Percentiles rank a stretch among this genome's conserved stretches.
These are phyloP conservation scores for Cheilosia grossa DNA, from an alignment of 2,888 invertebrate species.

Conservation along the genomic window DNA sequence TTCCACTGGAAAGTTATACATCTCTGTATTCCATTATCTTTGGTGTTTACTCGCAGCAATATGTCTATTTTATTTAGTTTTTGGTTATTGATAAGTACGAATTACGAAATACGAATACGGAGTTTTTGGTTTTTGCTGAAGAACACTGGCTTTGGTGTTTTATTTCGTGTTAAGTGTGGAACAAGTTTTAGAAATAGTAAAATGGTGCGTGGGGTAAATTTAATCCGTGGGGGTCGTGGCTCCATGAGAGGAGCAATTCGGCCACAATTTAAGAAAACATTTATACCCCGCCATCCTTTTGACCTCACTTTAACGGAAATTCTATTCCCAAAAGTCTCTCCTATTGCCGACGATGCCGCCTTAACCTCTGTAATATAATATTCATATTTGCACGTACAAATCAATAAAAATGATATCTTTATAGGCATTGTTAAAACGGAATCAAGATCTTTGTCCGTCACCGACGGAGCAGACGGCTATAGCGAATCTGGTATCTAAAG, in stretches of 20 bases:
- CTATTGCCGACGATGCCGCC: slow-evolving; percentile 92
- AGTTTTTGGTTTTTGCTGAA: too few relatives aligned
- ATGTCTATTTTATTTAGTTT: too few relatives aligned
- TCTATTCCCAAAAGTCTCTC: slow-evolving; percentile 92
- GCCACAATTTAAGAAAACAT: slow-evolving; percentile 87
- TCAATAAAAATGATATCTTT: background rate
- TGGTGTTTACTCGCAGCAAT: too few relatives aligned
- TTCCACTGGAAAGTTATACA: too few relatives aligned
- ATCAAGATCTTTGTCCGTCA: slow-evolving; percentile 95
- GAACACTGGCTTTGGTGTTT: too few relatives aligned
- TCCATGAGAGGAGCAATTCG: slow-evolving; percentile 87
- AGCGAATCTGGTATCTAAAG: slow-evolving; percentile 95
- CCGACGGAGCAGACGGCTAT: slow-evolving; percentile 96
- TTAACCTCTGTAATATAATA: slow-evolving; percentile 88
- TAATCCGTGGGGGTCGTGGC: slow-evolving; percentile 86
- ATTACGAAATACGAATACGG: too few relatives aligned
- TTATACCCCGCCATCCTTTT: slow-evolving; percentile 91
- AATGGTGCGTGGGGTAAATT: slow-evolving; percentile 91
- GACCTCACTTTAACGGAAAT: slow-evolving; percentile 94
- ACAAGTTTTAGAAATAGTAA: slow-evolving; percentile 3
- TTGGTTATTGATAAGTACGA: too few relatives aligned
- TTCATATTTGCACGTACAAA: slow-evolving; percentile 81
- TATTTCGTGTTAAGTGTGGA: too few relatives aligned
- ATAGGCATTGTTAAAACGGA: slow-evolving; percentile 95
- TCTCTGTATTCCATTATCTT: too few relatives aligned